Evolutionary conservation across 2,888 invertebrate genomes (phyloP).

Genomic region (Diarsia brunnea): DNA sequence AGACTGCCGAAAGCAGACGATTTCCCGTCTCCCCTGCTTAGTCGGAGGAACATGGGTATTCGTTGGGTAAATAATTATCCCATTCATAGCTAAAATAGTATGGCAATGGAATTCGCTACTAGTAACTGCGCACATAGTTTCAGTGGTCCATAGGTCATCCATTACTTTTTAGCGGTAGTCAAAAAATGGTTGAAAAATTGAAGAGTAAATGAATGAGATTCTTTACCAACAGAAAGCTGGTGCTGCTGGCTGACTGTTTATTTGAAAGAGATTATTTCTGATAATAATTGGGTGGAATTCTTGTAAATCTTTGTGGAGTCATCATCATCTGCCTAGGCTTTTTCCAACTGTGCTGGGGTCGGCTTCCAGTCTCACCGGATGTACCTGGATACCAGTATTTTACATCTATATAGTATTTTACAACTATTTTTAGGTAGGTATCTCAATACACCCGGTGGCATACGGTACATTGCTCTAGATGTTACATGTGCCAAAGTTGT

Average conservation of each 20-base stretch:
- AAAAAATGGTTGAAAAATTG: constrained; percentile 30
- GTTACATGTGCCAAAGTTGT: too few species aligned
- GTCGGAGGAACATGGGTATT: background rate
- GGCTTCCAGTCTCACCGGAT: too few species aligned
- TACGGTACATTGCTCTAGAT: constrained; percentile 24
- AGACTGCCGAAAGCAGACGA: background rate
- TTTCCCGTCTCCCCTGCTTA: background rate
- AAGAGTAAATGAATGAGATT: constrained; percentile 25
- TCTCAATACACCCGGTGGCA: background rate
- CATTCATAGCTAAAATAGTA: constrained; percentile 20
- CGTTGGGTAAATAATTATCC: constrained; percentile 15
- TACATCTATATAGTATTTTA: too few species aligned
- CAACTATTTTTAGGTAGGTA: too few species aligned
- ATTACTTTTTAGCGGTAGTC: constrained; percentile 22
- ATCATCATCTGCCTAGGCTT: too few species aligned
- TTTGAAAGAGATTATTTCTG: too few species aligned
- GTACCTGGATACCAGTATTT: too few species aligned
- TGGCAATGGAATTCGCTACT: constrained; percentile 13
- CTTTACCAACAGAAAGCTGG: constrained; percentile 11
- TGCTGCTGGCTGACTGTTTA: background rate
- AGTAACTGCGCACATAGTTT: constrained; percentile 29
- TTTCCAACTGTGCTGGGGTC: too few species aligned
- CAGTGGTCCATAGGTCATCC: constrained; percentile 12
- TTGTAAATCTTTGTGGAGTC: too few species aligned
- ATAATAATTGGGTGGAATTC: too few species aligned